phyloP scores from a whole-genome alignment of 2,797 vertebrate species.

The Chaetodon trifasciatus region DNA sequence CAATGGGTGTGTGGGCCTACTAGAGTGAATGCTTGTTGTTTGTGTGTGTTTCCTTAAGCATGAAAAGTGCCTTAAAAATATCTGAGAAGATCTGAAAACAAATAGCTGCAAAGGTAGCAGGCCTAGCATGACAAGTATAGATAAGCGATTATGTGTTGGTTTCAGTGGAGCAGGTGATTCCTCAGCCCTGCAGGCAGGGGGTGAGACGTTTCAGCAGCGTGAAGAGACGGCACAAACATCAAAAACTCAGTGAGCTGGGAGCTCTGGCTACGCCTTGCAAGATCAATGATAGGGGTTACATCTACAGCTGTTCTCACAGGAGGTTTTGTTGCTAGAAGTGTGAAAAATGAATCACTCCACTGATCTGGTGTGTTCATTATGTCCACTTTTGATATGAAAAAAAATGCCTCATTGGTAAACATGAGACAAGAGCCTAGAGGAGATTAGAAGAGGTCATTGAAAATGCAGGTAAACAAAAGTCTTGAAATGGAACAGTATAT shows the following conservation, averaged over 20 bases:
- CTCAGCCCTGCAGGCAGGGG: slow-evolving; percentile 58
- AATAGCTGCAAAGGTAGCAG: slow-evolving; percentile 60
- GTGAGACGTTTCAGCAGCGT: slow-evolving; percentile 41
- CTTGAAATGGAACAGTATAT: slow-evolving; percentile 13
- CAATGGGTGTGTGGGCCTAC: background rate
- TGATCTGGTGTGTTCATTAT: slow-evolving; percentile 59
- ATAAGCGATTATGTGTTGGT: slow-evolving; percentile 80
- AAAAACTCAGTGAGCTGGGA: slow-evolving; percentile 64
- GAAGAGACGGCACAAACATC: slow-evolving; percentile 69
- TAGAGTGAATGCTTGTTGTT: slow-evolving; percentile 1
- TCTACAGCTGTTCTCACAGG: slow-evolving; percentile 71
- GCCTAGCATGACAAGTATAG: slow-evolving; percentile 66
- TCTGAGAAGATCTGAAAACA: slow-evolving; percentile 67
- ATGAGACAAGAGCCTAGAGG: slow-evolving; percentile 39
- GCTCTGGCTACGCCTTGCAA: slow-evolving; percentile 59
- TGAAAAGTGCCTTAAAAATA: slow-evolving; percentile 44
- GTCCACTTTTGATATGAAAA: slow-evolving; percentile 54
- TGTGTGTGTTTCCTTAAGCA: slow-evolving; percentile 15
- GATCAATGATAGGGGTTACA: slow-evolving; percentile 74
- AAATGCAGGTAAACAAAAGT: slow-evolving; percentile 35
- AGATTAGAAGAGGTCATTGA: slow-evolving; percentile 39
- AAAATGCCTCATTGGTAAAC: slow-evolving; percentile 48
- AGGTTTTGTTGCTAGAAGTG: slow-evolving; percentile 70
- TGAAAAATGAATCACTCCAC: slow-evolving; percentile 65
- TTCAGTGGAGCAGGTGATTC: slow-evolving; percentile 73